Conservation (phyloP, 2,888 invertebrate genomes). For the Alcis repandata region DNA sequence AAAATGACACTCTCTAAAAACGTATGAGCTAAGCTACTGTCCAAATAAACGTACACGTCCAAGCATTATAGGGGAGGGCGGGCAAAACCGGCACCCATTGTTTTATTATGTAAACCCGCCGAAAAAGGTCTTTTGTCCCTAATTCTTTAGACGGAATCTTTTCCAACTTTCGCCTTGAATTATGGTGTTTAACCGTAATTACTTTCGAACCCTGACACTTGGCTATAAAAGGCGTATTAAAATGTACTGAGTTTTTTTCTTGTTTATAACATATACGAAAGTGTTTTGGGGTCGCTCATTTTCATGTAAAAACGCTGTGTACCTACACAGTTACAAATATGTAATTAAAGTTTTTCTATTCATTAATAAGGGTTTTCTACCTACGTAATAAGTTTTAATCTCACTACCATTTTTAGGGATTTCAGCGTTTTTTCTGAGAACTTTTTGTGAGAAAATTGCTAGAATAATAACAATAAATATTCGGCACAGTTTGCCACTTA, state of each 20-base stretch:
- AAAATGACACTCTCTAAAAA: too few relatives aligned
- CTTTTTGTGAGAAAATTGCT: too few relatives aligned
- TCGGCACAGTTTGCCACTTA: too few relatives aligned
- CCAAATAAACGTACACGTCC: slow-evolving; percentile 7
- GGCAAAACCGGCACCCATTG: slow-evolving; percentile 56
- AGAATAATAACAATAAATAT: too few relatives aligned
- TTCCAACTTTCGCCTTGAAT: slow-evolving; percentile 74
- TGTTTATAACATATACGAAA: slow-evolving; percentile 28
- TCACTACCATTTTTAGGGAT: too few relatives aligned
- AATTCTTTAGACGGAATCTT: slow-evolving; percentile 78
- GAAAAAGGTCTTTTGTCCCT: slow-evolving; percentile 63
- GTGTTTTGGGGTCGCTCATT: slow-evolving; percentile 14
- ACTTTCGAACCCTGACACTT: slow-evolving; percentile 64
- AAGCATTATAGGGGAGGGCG: slow-evolving; percentile 34
- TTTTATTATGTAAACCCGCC: slow-evolving; percentile 71
- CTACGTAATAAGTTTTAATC: too few relatives aligned
- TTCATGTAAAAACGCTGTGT: background rate
- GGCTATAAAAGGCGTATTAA: slow-evolving; percentile 55
- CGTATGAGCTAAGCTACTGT: slow-evolving; percentile 15
- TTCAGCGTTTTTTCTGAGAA: too few relatives aligned
- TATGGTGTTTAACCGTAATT: slow-evolving; percentile 77
- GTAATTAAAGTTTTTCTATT: background rate
- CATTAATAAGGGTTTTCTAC: too few relatives aligned
- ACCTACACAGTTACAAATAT: background rate
- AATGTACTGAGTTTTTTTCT: slow-evolving; percentile 50